phyloP scores from a whole-genome alignment of 2,113 vertebrate genomes.

The Hippotragus niger region DNA sequence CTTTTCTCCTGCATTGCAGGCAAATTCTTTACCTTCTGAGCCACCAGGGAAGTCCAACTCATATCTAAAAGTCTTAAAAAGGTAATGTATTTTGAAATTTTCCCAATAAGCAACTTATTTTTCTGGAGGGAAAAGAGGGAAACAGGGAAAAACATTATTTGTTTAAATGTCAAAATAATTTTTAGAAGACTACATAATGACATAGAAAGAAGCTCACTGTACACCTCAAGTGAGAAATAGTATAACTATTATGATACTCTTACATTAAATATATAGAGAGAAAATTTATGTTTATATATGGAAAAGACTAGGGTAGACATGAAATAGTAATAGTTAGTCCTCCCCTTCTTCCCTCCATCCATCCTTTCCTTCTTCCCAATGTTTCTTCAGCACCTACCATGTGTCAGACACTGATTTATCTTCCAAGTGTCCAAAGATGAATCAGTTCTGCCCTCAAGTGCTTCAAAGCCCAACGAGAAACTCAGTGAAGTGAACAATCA shows the following conservation, averaged over 20 bases:
- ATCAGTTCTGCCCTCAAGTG: not conserved
- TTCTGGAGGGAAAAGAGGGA: not conserved
- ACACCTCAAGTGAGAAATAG: not conserved
- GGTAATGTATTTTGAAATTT: conserved; percentile 19
- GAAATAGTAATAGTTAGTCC: not conserved
- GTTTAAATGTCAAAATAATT: conserved; percentile 13
- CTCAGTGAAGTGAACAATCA: not conserved
- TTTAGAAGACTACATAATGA: not conserved
- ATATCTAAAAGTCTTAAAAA: not conserved
- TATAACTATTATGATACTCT: not conserved
- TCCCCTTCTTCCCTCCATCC: not conserved
- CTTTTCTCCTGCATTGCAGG: not conserved
- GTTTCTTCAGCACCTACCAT: not conserved
- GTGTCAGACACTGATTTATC: not conserved
- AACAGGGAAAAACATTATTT: not conserved
- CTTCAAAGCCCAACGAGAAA: not conserved
- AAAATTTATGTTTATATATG: not conserved
- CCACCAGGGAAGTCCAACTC: not conserved
- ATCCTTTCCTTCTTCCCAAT: not conserved
- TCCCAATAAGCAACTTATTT: not conserved
- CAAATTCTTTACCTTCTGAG: not conserved
- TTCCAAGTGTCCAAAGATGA: not conserved
- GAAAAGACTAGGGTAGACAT: not conserved
- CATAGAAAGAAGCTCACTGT: not conserved
- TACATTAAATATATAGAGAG: not conserved